Base-by-base conservation (phyloP, 2,888 invertebrate genomes). In the Alloscopus bannaensis region DNA sequence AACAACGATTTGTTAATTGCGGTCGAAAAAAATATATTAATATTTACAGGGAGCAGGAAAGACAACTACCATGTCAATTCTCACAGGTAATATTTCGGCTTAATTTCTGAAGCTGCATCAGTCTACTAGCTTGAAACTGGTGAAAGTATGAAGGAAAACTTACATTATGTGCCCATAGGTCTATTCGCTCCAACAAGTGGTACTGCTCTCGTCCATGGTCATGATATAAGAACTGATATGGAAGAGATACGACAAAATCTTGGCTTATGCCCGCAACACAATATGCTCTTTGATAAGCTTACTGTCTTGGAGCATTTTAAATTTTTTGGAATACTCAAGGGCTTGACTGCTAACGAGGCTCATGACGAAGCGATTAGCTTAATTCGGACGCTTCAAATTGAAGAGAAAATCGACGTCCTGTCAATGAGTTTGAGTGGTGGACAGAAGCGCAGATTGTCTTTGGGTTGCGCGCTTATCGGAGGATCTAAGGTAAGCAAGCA, bases 261-360 rank as follows among this genome's bases (percentile, higher is more conserved):
- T 57, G 97, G 98, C 0, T 91, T 96, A 65, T 98, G 98, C 88
- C 96, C 98, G 0, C 96, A 98, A 87, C 93, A 96, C 87, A 94
- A 96, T 88, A 91, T 97, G 82, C 90, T 94, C 57, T 95, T 96
- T 89, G 91, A 93, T 13, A 93, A 94, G 87, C 90, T 97, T 77
- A 95, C 93, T 1, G 52, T 26, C 16, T 36, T 68, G 45, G 42
- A 68, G 13, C 26, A 68, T 20, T 29, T 55, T 26, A 36, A 31
- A 24, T 40, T 68, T 29, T 22, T 40, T 59, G 72, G 72, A 50
- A 40, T 59, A 92, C 87, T 95, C 55, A 93, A 94, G 87, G 93
- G 93, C 18, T 87, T 90, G 79, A 86, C 88, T 0, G 87, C 87
- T 20, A 68, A 86, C 0, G 88, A 90, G 31, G 91, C 93, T 0